Percentiles rank a stretch among this genome's conserved stretches.
phyloP scores from a whole-genome alignment of 2,113 vertebrate species.

The Naja naja region DNA sequence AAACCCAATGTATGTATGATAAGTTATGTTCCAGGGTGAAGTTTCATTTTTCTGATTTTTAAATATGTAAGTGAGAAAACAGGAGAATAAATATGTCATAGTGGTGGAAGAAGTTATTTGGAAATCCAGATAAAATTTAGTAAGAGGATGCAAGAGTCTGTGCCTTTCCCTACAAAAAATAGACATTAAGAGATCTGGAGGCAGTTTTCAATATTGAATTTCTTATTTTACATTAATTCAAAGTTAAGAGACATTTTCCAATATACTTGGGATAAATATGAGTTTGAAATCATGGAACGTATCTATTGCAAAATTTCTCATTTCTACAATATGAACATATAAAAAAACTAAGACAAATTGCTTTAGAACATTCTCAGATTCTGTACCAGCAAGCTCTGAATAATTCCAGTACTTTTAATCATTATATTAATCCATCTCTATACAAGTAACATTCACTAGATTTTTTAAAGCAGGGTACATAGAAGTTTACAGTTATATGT shows the following conservation, averaged over 20 bases:
- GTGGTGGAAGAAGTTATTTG: background rate
- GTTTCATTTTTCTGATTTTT: background rate
- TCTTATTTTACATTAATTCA: background rate
- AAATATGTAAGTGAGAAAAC: background rate
- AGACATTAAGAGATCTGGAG: background rate
- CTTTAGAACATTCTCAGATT: background rate
- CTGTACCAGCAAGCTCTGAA: background rate
- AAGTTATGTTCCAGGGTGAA: background rate
- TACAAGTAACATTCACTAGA: background rate
- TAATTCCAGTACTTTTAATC: background rate
- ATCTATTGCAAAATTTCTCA: background rate
- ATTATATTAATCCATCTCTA: background rate
- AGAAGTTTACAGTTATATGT: rapidly evolving
- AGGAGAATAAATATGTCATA: background rate
- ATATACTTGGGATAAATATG: background rate
- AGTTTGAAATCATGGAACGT: background rate
- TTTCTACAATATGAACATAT: background rate
- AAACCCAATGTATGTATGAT: background rate
- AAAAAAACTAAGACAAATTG: background rate
- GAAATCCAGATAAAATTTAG: background rate
- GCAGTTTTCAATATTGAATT: background rate
- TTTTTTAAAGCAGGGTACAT: background rate
- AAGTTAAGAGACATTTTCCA: background rate
- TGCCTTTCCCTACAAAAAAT: background rate
- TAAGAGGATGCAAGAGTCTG: background rate